Evolutionary conservation across 2,888 invertebrate species (phyloP).

Genomic region (Leuctra nigra): DNA sequence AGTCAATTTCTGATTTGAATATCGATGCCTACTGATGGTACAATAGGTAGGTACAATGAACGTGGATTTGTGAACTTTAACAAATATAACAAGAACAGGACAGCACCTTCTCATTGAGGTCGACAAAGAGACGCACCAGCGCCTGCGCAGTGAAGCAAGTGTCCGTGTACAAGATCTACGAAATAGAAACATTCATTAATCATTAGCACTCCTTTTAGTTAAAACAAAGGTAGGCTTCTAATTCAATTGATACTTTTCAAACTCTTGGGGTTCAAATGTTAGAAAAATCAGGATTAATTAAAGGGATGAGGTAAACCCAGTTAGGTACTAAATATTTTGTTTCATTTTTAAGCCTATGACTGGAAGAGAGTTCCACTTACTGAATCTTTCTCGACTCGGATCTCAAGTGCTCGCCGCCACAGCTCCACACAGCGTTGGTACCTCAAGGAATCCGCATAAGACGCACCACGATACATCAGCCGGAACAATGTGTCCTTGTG

Average conservation of each 20-base stretch:
- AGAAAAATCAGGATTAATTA: not conserved
- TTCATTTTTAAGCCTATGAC: not conserved
- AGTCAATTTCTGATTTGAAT: too few species aligned
- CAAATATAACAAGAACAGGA: too few species aligned
- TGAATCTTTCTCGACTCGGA: constrained; percentile 72
- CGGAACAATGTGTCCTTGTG: constrained; percentile 85
- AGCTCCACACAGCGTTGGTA: constrained; percentile 81
- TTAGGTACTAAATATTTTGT: too few species aligned
- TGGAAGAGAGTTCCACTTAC: constrained; percentile 42
- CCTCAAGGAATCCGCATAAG: constrained; percentile 46
- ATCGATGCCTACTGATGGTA: too few species aligned
- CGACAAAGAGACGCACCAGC: constrained; percentile 74
- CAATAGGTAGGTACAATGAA: too few species aligned
- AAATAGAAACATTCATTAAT: constrained; percentile 1
- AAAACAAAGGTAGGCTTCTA: not conserved
- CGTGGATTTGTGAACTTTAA: too few species aligned
- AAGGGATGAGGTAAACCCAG: too few species aligned
- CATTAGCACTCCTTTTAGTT: not conserved
- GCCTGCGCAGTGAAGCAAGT: constrained; percentile 84
- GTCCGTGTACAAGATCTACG: constrained; percentile 56
- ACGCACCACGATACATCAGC: constrained; percentile 58
- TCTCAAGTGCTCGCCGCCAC: constrained; percentile 76
- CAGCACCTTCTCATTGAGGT: constrained; percentile 57
- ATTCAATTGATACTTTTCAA: too few species aligned
- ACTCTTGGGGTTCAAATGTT: not conserved